phyloP scores from a whole-genome alignment of 2,888 invertebrate genomes.

The Troides oblongomaculatus region DNA sequence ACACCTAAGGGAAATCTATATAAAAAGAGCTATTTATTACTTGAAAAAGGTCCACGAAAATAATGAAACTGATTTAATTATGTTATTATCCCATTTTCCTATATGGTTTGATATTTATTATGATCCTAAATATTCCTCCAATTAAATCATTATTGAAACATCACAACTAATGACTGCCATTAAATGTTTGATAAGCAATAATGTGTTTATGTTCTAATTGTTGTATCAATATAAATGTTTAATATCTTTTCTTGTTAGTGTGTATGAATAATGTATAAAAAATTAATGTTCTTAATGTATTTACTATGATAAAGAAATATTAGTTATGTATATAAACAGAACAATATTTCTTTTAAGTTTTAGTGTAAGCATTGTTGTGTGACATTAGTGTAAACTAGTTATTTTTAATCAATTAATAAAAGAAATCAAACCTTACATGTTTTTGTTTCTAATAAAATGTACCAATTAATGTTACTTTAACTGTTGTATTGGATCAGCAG shows the following conservation, averaged over 20 bases:
- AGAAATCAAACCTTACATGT: background rate
- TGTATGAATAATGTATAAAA: background rate
- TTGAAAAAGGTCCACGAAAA: slow-evolving; percentile 45
- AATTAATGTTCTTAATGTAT: no score
- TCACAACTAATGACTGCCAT: background rate
- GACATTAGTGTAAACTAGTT: no score
- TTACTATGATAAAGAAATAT: no score
- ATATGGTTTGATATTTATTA: slow-evolving; percentile 65
- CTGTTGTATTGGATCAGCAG: no score
- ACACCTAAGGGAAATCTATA: slow-evolving; percentile 40
- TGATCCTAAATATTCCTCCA: slow-evolving; percentile 17
- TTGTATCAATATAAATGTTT: background rate
- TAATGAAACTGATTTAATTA: slow-evolving; percentile 54
- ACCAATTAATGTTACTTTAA: no score
- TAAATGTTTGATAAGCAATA: background rate
- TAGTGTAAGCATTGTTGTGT: no score
- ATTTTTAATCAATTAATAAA: background rate
- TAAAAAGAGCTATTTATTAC: slow-evolving; percentile 41
- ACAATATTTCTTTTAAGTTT: no score
- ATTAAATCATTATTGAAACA: slow-evolving; percentile 1
- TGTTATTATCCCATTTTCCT: slow-evolving; percentile 66
- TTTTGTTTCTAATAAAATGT: background rate
- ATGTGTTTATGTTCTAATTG: background rate
- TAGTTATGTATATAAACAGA: no score
- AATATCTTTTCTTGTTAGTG: background rate